These are phyloP conservation scores for Diachasmimorpha longicaudata DNA, from an alignment of 1,140 invertebrate genomes.

Conservation along the genomic window DNA sequence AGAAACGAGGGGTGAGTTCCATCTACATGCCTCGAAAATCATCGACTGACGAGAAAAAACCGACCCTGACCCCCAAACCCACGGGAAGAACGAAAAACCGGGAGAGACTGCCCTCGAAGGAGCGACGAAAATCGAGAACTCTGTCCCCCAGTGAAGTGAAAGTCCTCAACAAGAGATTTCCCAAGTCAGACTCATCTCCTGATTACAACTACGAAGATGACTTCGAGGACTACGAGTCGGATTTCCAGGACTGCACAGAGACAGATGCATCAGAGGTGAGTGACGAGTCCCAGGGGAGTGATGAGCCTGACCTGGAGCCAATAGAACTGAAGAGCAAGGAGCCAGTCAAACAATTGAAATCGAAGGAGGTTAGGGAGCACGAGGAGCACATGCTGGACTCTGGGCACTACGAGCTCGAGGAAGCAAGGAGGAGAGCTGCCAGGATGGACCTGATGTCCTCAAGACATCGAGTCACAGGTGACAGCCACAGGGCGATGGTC, in stretches of 20 bases:
- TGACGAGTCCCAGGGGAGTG: constrained; percentile 44
- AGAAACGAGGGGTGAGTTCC: constrained; percentile 45
- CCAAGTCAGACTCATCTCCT: background rate
- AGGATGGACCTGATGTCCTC: constrained; percentile 48
- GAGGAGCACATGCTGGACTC: constrained; percentile 71
- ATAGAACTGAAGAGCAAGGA: constrained; percentile 45
- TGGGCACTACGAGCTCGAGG: constrained; percentile 69
- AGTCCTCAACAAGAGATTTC: constrained; percentile 28
- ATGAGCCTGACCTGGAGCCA: constrained; percentile 39
- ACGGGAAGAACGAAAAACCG: background rate
- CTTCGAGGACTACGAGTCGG: constrained; percentile 66
- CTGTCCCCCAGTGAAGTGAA: constrained; percentile 53
- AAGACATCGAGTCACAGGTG: constrained; percentile 36
- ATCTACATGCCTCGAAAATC: constrained; percentile 42
- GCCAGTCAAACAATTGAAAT: constrained; percentile 42
- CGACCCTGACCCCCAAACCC: background rate
- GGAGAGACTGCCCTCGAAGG: constrained; percentile 32
- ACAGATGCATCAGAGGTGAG: constrained; percentile 51
- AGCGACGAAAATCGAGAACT: constrained; percentile 44
- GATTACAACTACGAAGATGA: constrained; percentile 60
- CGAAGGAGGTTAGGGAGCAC: constrained; percentile 42
- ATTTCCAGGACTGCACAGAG: constrained; percentile 64
- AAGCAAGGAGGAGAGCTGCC: constrained; percentile 57
- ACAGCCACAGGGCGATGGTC: background rate
- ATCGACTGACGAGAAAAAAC: background rate